Evolutionary conservation across 1,140 invertebrate genomes (phyloP).

Genomic region (Ditylenchus dipsaci): DNA sequence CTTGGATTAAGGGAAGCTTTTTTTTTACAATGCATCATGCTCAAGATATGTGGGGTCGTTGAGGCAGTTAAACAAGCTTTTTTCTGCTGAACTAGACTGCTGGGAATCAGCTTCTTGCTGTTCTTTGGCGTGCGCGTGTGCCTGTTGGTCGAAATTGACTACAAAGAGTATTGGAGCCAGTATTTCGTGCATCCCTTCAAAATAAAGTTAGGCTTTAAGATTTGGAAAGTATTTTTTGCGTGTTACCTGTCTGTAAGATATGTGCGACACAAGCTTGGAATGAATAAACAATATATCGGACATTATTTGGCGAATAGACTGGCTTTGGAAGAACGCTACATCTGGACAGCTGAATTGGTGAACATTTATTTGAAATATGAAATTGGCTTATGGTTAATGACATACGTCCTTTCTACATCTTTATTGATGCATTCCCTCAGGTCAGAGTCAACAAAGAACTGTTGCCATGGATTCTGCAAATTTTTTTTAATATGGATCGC

Average conservation of each 20-base stretch:
- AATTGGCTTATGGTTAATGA: slow-evolving; percentile 23
- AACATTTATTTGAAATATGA: not conserved
- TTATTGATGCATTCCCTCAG: slow-evolving; percentile 70
- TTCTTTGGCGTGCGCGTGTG: slow-evolving; percentile 61
- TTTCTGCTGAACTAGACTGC: slow-evolving; percentile 7
- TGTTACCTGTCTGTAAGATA: slow-evolving; percentile 70
- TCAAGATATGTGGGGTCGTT: slow-evolving; percentile 68
- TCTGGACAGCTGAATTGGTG: slow-evolving; percentile 67
- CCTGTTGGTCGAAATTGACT: slow-evolving; percentile 70
- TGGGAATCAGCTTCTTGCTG: slow-evolving; percentile 9
- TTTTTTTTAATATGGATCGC: not conserved
- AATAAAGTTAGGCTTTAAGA: not conserved
- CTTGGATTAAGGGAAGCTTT: not conserved
- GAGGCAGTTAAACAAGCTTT: slow-evolving; percentile 61
- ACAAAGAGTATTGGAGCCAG: slow-evolving; percentile 73
- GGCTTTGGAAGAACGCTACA: slow-evolving; percentile 71
- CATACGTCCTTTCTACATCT: slow-evolving; percentile 72
- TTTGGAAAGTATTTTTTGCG: not conserved
- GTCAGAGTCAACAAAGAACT: slow-evolving; percentile 75
- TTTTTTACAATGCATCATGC: slow-evolving; percentile 66
- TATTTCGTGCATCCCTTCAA: slow-evolving; percentile 76
- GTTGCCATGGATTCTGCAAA: slow-evolving; percentile 67
- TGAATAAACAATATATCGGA: slow-evolving; percentile 70
- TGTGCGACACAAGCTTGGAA: slow-evolving; percentile 68
- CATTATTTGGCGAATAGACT: slow-evolving; percentile 70